These are phyloP conservation scores for Conus canariensis DNA, from an alignment of 2,888 invertebrate species.

Conservation along the genomic window DNA sequence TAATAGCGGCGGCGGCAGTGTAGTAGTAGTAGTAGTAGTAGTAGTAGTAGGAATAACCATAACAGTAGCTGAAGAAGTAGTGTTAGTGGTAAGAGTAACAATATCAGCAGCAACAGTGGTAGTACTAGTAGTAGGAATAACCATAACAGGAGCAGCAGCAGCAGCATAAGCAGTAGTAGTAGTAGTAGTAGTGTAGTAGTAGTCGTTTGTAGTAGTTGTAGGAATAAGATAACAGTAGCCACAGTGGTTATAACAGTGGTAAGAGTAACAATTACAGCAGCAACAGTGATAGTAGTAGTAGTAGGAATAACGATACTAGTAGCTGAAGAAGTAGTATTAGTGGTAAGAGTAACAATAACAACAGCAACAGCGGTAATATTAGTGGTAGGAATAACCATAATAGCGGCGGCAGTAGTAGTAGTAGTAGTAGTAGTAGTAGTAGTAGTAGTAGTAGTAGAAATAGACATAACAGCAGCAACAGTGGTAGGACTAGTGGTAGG, in stretches of 20 bases:
- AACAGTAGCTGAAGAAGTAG: background rate
- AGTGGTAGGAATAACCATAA: background rate
- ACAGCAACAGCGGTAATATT: background rate
- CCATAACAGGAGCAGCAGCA: background rate
- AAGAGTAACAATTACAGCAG: background rate
- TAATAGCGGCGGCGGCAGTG: background rate
- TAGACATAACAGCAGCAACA: background rate
- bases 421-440: slow-evolving; percentile 1
- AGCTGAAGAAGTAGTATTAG: background rate
- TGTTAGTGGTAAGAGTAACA: background rate
- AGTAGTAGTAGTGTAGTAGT: background rate
- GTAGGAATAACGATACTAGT: background rate
- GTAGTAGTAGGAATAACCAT: background rate
- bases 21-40: background rate
- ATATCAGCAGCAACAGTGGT: background rate
- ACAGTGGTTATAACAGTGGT: background rate
- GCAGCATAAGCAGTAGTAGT: background rate
- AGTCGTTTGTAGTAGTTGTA: background rate
- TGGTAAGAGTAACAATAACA: background rate
- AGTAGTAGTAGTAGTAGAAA: background rate
- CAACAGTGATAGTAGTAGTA: background rate
- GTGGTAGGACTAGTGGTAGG: background rate
- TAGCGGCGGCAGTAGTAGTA: background rate
- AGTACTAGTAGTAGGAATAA: background rate
- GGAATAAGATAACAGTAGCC: too few species aligned